Conservation (phyloP, 2,113 vertebrate genomes). For the Zosterops hypoxanthus region DNA sequence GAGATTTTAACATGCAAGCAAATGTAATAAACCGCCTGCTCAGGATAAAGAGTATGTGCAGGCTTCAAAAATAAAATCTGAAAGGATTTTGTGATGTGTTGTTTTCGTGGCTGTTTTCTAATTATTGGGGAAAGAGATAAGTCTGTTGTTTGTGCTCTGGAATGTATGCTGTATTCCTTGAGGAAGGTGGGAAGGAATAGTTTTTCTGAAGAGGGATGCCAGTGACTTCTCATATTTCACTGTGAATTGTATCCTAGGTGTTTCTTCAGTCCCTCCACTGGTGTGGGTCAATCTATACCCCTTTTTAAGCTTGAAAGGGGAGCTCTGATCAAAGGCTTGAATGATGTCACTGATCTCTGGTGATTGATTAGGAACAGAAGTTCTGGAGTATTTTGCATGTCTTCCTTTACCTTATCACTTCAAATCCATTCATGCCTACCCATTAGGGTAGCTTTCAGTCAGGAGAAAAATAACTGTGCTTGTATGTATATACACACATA, state of each 20-base stretch:
- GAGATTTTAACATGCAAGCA: neutral
- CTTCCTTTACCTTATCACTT: conserved; percentile 68
- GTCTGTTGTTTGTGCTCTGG: conserved; percentile 68
- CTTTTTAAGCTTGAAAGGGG: conserved; percentile 82
- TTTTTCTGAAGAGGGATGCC: conserved; percentile 52
- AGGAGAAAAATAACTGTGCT: neutral
- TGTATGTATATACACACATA: no score
- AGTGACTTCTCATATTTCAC: conserved; percentile 74
- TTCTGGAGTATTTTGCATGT: conserved; percentile 76
- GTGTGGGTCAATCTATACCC: conserved; percentile 68
- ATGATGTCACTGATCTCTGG: conserved; percentile 89
- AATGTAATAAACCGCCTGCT: accelerated
- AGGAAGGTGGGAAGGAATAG: conserved; percentile 54
- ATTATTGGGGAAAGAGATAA: conserved; percentile 24
- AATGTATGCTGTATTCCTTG: conserved; percentile 58
- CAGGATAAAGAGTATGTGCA: neutral
- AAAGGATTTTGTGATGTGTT: conserved; percentile 38
- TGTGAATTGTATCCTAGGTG: conserved; percentile 76
- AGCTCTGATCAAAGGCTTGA: conserved; percentile 91
- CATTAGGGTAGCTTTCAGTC: conserved; percentile 16
- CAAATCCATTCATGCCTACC: conserved; percentile 66
- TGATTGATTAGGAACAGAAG: conserved; percentile 94
- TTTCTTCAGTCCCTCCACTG: conserved; percentile 64
- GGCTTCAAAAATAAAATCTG: neutral
- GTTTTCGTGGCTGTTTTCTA: neutral